phyloP scores from a whole-genome alignment of 2,797 vertebrate genomes.

The Coluber constrictor region DNA sequence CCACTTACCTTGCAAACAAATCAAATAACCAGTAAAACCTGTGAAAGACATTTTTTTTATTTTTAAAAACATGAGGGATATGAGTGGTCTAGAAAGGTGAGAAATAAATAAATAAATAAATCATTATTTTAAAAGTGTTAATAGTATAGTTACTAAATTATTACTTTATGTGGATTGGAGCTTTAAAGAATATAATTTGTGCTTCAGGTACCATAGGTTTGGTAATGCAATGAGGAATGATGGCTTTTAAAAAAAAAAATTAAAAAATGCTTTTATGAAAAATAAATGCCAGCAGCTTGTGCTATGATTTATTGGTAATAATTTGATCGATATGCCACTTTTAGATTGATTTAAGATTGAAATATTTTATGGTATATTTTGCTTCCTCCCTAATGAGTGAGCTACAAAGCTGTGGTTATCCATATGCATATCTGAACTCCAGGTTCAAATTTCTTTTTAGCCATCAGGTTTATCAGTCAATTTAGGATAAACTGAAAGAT shows the following conservation, averaged over 20 bases:
- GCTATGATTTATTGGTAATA: background rate
- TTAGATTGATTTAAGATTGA: background rate
- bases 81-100: background rate
- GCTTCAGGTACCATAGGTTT: background rate
- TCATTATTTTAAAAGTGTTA: constrained; percentile 24
- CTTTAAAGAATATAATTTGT: background rate
- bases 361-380: background rate
- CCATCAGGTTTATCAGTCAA: background rate
- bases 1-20: background rate
- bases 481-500: background rate
- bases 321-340: background rate
- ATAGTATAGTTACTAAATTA: background rate
- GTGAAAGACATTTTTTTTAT: constrained; percentile 7
- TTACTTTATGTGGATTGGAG: background rate
- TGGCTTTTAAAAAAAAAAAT: too few species aligned
- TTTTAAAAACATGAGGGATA: background rate
- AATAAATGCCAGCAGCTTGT: background rate
- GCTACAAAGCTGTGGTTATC: background rate
- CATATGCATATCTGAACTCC: background rate
- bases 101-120: background rate
- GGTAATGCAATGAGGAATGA: background rate
- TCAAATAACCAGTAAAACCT: background rate
- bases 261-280: background rate
- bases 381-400: background rate
- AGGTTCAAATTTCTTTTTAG: background rate